These are phyloP conservation scores for Phenganax subtilis DNA, from an alignment of 92 coral and sea anemone species.

Conservation along the genomic window DNA sequence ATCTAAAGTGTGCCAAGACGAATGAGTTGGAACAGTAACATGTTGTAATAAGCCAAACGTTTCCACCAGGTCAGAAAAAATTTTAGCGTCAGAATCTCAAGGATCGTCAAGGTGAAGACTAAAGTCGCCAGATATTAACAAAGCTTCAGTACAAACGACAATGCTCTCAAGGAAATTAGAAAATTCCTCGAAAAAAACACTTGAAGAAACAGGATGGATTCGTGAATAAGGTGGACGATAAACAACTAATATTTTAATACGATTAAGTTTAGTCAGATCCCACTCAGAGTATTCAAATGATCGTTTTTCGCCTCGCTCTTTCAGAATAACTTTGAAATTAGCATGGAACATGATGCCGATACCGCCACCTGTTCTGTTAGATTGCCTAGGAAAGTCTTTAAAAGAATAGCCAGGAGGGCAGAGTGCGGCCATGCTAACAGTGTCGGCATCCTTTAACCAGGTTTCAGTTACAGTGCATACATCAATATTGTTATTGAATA, in stretches of 20 bases:
- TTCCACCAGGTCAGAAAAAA: neutral
- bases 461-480: no score
- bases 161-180: neutral
- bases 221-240: neutral
- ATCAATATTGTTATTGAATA: no score
- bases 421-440: no score
- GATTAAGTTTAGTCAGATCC: neutral
- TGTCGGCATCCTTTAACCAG: no score
- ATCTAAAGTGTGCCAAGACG: slow-evolving; percentile 9
- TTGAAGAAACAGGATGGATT: slow-evolving; percentile 8
- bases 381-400: slow-evolving; percentile 16
- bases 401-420: no score
- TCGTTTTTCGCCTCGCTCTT: slow-evolving; percentile 16
- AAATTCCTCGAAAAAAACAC: neutral
- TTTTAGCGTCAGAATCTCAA: neutral
- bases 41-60: slow-evolving; percentile 16
- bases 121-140: neutral
- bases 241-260: neutral
- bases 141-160: slow-evolving; percentile 4
- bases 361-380: slow-evolving; percentile 22
- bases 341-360: slow-evolving; percentile 7
- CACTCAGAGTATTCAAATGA: slow-evolving; percentile 26
- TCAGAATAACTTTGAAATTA: neutral
- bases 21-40: slow-evolving; percentile 4
- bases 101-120: slow-evolving; percentile 20